A percentile compares a stretch with the other conserved stretches of the same genome.
phyloP scores from a whole-genome alignment of 2,113 vertebrate genomes.

The Dolichallabes microphthalmus region DNA sequence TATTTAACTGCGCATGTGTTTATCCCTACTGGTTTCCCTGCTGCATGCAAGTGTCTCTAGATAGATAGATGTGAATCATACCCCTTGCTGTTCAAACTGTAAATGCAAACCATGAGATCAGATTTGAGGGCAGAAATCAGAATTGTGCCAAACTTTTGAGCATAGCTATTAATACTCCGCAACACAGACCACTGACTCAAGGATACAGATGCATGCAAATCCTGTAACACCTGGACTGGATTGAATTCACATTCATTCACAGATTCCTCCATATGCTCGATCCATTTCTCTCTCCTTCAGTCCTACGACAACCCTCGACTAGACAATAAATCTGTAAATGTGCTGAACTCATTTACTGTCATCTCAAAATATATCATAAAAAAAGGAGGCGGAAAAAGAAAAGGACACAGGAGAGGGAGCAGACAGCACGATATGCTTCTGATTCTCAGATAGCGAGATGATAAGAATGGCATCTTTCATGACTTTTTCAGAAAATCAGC shows the following conservation, averaged over 20 bases:
- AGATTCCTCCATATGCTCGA: slow-evolving; percentile 63
- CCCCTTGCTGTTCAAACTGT: neutral
- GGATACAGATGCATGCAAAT: slow-evolving; percentile 10
- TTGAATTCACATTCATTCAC: slow-evolving; percentile 31
- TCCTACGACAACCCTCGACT: slow-evolving; percentile 33
- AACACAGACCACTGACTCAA: neutral
- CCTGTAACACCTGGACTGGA: neutral
- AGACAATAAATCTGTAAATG: slow-evolving; percentile 57
- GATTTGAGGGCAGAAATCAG: neutral
- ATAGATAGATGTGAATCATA: neutral
- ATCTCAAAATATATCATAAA: slow-evolving; percentile 19
- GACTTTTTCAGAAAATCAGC: slow-evolving; percentile 45
- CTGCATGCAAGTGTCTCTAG: neutral
- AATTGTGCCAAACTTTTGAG: neutral
- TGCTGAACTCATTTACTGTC: slow-evolving; percentile 55
- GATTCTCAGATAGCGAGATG: slow-evolving; percentile 44
- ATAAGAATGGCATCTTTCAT: slow-evolving; percentile 57
- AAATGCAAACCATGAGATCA: neutral
- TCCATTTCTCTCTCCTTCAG: slow-evolving; percentile 56
- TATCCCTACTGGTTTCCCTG: neutral
- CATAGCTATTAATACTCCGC: neutral
- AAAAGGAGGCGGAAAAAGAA: neutral
- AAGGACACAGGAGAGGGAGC: slow-evolving; percentile 21
- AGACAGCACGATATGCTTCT: slow-evolving; percentile 27
- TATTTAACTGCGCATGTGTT: neutral